Percentiles rank a stretch among this genome's conserved stretches.
Conservation (phyloP, 2,113 vertebrate species). For the Spizaetus ornatus region DNA sequence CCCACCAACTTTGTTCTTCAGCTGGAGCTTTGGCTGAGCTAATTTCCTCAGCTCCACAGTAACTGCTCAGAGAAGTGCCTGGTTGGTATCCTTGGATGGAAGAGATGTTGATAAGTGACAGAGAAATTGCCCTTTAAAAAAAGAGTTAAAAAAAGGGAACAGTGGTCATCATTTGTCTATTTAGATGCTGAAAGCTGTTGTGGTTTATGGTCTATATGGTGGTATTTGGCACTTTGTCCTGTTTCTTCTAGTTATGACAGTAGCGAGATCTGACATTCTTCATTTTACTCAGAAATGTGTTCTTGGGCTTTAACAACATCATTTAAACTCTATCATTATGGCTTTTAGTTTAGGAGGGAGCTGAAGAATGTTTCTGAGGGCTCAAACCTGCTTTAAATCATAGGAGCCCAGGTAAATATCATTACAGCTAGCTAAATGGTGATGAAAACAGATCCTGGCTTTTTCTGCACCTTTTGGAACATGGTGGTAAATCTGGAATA, state of each 20-base stretch:
- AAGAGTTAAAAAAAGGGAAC: background rate
- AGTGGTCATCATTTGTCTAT: background rate
- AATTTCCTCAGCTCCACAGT: background rate
- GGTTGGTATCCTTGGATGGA: background rate
- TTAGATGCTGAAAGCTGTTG: background rate
- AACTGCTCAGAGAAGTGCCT: background rate
- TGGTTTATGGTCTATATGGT: background rate
- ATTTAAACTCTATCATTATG: background rate
- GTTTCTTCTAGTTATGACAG: background rate
- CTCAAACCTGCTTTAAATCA: background rate
- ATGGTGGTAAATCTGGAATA: background rate
- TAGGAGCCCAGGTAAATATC: background rate
- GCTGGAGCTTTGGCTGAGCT: background rate
- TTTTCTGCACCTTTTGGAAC: background rate
- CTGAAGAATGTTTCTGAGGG: background rate
- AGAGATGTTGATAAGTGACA: background rate
- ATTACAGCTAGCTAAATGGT: background rate
- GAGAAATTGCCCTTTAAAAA: background rate
- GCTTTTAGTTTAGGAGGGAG: background rate
- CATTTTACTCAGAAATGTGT: background rate
- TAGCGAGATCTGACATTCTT: background rate
- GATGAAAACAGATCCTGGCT: background rate
- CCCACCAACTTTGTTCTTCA: background rate
- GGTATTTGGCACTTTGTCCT: background rate
- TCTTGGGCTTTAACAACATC: background rate